phyloP scores from a whole-genome alignment of 2,888 invertebrate species.

The Rhyacophila evoluta region DNA sequence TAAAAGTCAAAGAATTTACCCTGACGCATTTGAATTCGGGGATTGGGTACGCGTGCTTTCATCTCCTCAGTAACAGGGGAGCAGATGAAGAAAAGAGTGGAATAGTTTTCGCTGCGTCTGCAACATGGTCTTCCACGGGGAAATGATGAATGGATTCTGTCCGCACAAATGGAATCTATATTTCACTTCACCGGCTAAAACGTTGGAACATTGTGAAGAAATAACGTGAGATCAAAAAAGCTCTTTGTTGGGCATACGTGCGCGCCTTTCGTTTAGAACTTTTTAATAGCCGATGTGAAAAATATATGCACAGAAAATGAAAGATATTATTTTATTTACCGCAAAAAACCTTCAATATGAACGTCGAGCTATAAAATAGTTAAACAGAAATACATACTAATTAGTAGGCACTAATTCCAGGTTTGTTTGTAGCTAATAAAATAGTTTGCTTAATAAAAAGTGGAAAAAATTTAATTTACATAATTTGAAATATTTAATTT shows the following conservation, averaged over 20 bases:
- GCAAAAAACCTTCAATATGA: too few species aligned
- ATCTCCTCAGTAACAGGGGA: background rate
- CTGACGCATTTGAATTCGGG: background rate
- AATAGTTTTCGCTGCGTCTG: constrained; percentile 38
- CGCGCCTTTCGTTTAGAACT: background rate
- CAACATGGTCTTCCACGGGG: constrained; percentile 32
- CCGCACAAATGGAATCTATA: constrained; percentile 44
- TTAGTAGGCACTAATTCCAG: too few species aligned
- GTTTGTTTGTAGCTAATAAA: too few species aligned
- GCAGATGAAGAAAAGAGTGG: constrained; percentile 28
- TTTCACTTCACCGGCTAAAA: constrained; percentile 34
- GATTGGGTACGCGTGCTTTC: constrained; percentile 1
- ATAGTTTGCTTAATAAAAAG: too few species aligned
- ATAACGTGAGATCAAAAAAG: constrained; percentile 1
- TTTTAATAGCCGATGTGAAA: background rate
- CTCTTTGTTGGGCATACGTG: background rate
- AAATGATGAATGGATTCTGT: constrained; percentile 38
- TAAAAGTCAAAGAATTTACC: constrained; percentile 14
- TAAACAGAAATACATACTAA: too few species aligned
- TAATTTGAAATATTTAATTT: too few species aligned
- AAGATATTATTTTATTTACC: too few species aligned
- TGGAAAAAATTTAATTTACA: too few species aligned
- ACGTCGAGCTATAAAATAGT: too few species aligned
- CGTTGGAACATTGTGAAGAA: background rate
- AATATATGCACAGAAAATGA: too few species aligned